Evolutionary conservation across 2,888 invertebrate genomes (phyloP).

Genomic region (Agrochola circellaris): DNA sequence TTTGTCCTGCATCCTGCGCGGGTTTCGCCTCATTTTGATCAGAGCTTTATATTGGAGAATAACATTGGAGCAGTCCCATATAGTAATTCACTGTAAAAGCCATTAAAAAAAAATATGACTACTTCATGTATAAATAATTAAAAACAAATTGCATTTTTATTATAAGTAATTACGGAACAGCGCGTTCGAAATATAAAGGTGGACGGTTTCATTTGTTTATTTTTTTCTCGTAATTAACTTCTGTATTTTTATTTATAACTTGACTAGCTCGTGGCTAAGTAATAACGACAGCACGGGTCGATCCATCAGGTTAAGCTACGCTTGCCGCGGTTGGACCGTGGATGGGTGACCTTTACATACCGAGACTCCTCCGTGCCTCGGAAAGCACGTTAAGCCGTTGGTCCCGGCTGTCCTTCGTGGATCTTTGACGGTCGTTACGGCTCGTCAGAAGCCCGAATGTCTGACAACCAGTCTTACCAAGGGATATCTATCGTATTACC

Average conservation of each 20-base stretch:
- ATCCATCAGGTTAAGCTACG: too few species aligned
- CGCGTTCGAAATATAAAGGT: slow-evolving; percentile 2
- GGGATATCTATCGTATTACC: too few species aligned
- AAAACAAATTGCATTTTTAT: slow-evolving; percentile 20
- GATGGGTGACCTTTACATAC: too few species aligned
- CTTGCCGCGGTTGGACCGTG: too few species aligned
- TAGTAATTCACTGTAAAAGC: background rate
- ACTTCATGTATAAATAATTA: background rate
- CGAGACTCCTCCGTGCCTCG: too few species aligned
- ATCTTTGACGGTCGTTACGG: too few species aligned
- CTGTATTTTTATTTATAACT: background rate
- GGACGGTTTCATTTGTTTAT: background rate
- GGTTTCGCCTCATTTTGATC: background rate
- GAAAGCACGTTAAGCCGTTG: too few species aligned
- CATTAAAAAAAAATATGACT: slow-evolving; percentile 7
- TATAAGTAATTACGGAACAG: background rate
- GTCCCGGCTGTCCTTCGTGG: too few species aligned
- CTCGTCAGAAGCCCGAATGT: too few species aligned
- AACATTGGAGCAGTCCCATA: slow-evolving; percentile 7
- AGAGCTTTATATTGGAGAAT: background rate
- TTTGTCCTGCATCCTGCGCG: background rate
- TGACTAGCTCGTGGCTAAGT: too few species aligned
- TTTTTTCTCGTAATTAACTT: background rate
- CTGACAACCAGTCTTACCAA: too few species aligned
- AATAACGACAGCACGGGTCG: too few species aligned